Conservation (phyloP, 2,797 vertebrate genomes). For the Lithobates sylvaticus region DNA sequence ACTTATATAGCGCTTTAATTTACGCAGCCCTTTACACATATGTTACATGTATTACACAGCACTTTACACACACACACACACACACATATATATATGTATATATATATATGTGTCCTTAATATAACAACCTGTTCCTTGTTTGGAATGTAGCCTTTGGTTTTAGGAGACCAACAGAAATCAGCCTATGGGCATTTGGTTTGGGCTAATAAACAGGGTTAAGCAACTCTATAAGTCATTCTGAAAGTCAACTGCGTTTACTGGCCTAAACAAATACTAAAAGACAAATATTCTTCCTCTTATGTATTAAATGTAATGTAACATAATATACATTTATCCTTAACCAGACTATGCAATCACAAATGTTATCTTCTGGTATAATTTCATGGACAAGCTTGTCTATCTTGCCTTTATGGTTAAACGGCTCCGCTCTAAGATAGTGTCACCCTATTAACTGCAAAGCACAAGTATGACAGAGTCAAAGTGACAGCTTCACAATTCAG, state of each 20-base stretch:
- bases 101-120: too few relatives aligned
- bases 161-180: not conserved
- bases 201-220: not conserved
- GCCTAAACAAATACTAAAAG: not conserved
- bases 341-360: not conserved
- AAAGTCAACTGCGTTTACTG: not conserved
- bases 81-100: too few relatives aligned
- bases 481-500: conserved; percentile 8
- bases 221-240: not conserved
- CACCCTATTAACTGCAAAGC: conserved; percentile 11
- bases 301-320: not conserved
- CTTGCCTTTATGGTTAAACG: not conserved
- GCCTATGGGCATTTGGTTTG: not conserved
- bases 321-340: not conserved
- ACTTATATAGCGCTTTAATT: too few relatives aligned
- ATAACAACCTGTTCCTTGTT: not conserved
- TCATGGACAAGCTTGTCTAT: not conserved
- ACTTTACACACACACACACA: too few relatives aligned
- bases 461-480: conserved; percentile 3
- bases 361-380: not conserved
- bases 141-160: not conserved
- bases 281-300: not conserved
- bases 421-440: not conserved
- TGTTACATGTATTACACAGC: too few relatives aligned
- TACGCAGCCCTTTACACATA: too few relatives aligned